phyloP scores from a whole-genome alignment of 2,113 vertebrate species.

The Pterocles orientalis region DNA sequence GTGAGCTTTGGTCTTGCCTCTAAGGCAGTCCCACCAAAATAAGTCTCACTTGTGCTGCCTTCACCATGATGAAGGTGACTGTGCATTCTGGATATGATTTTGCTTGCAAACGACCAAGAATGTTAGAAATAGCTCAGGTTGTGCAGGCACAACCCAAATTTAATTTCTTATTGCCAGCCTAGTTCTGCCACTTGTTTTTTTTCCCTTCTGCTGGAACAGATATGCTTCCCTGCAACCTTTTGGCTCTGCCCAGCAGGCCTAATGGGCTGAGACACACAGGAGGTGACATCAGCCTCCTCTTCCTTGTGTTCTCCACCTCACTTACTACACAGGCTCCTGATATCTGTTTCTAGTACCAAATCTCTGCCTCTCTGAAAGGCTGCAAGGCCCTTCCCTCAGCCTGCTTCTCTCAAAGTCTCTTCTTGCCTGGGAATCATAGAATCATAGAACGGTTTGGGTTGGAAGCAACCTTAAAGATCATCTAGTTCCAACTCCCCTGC shows the following conservation, averaged over 20 bases:
- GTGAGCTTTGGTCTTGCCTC: neutral
- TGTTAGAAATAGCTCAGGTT: neutral
- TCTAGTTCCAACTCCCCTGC: too few species aligned
- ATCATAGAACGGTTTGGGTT: too few species aligned
- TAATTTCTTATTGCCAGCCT: neutral
- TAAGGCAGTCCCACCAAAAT: neutral
- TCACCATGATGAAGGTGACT: neutral
- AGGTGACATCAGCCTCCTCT: neutral
- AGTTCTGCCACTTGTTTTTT: neutral
- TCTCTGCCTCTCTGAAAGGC: neutral
- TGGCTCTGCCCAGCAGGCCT: neutral
- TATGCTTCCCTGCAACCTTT: neutral
- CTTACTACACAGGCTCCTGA: neutral
- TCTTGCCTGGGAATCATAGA: neutral
- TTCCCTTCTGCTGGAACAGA: neutral
- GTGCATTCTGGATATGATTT: neutral
- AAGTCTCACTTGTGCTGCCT: neutral
- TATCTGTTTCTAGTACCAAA: neutral
- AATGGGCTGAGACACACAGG: neutral
- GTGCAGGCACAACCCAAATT: neutral
- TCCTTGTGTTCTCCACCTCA: neutral
- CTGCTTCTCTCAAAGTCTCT: neutral
- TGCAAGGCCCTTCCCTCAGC: neutral
- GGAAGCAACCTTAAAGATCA: too few species aligned
- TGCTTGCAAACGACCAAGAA: neutral